Percentiles rank a stretch among this genome's conserved stretches.
These are phyloP conservation scores for Saccostrea glomerata DNA, from an alignment of 1,140 invertebrate genomes.

Conservation along the genomic window DNA sequence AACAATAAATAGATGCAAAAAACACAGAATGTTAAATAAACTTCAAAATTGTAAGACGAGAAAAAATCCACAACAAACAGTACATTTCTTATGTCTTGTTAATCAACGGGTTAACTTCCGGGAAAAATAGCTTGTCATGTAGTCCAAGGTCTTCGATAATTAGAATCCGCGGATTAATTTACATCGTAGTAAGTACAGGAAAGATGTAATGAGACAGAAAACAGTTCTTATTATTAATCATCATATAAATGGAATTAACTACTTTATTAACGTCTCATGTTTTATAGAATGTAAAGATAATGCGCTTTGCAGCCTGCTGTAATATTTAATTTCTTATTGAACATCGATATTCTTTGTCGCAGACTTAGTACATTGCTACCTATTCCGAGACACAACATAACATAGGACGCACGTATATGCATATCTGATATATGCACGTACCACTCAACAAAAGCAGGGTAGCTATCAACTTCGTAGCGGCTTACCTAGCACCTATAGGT, in stretches of 20 bases:
- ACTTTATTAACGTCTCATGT: not conserved
- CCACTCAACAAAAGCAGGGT: too few relatives aligned
- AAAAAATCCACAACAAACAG: not conserved
- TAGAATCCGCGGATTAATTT: not conserved
- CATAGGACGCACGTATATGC: not conserved
- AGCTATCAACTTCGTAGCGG: too few relatives aligned
- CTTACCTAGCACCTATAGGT: too few relatives aligned
- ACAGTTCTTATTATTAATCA: not conserved
- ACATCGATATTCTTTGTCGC: not conserved
- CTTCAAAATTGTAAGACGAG: not conserved
- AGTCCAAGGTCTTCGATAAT: not conserved
- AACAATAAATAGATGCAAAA: too few relatives aligned
- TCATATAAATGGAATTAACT: too few relatives aligned
- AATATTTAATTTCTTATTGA: not conserved
- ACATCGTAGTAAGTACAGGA: not conserved
- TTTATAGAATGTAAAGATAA: not conserved
- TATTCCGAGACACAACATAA: not conserved
- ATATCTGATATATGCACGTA: too few relatives aligned
- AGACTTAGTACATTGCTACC: not conserved
- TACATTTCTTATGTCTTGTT: not conserved
- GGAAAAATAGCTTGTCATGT: not conserved
- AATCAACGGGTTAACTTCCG: not conserved
- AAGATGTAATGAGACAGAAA: not conserved
- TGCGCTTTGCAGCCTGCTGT: not conserved
- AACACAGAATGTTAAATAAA: not conserved